Evolutionary conservation across 2,113 vertebrate species (phyloP), one percentile per base, ranked within the genome.

Genomic region (Vanacampus margaritifer): DNA sequence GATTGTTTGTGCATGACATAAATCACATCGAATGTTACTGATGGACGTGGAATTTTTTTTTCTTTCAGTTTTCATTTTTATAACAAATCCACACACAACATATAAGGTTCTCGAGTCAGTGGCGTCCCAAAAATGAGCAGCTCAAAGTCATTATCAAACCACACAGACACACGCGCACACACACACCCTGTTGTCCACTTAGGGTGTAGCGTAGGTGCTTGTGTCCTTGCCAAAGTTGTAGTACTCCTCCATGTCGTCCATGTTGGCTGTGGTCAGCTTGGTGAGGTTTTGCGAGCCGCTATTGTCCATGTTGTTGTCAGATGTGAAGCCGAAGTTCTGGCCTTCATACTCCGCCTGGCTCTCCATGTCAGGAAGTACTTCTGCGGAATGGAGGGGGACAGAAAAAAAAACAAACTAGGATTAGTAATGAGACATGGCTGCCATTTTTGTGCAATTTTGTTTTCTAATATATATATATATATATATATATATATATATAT

Each of bases 171-270:
- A 14, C 41, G 3, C 41, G 0, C 41, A 16, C 43, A 17, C 16
- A 7, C 28, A 21, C 59, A 12, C 21, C 8, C 13, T 43, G 45
- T 46, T 36, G 41, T 32, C 24, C 63, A 51, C 78, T 92, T 87
- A 93, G 17, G 87, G 88, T 56, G 90, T 87, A 19, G 79, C 72
- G 78, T 92, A 93, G 84, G 78, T 90, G 78, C 76, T 87, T 16
- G 90, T 85, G 68, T 93, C 91, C 74, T 93, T 93, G 70, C 89
- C 90, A 58, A 92, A 92, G 65, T 94, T 95, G 89, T 98, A 98
- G 81, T 97, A 98, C 23, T 95, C 95, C 91, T 98, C 95, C 84
- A 90, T 90, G 81, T 98, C 95, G 65, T 96, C 95, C 92, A 98
- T 95, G 90, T 95, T 93, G 72, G 95, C 95, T 48, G 95, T 94